Evolutionary conservation across 2,113 vertebrate species (phyloP).

Genomic region (Hippopotamus amphibius): DNA sequence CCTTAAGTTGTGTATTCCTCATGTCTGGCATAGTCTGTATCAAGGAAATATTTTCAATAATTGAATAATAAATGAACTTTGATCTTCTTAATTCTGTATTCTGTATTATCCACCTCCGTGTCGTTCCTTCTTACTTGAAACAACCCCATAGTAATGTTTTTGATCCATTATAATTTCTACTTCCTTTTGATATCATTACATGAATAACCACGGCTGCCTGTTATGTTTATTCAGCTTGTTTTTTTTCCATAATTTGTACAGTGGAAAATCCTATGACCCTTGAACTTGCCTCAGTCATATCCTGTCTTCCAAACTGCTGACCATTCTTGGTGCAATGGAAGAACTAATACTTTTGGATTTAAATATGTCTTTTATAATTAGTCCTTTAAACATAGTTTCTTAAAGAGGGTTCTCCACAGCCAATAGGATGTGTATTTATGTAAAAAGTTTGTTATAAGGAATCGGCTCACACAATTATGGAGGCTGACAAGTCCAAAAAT

Average conservation of each 20-base stretch:
- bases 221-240: slow-evolving; percentile 61
- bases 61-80: slow-evolving; percentile 1
- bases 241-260: neutral
- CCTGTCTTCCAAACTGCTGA: slow-evolving; percentile 20
- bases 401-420: neutral
- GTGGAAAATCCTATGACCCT: slow-evolving; percentile 51
- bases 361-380: neutral
- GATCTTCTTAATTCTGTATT: neutral
- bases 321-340: neutral
- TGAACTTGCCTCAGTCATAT: slow-evolving; percentile 35
- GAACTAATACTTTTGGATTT: neutral
- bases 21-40: neutral
- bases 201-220: neutral
- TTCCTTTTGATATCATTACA: slow-evolving; percentile 40
- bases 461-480: neutral
- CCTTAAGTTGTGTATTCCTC: neutral
- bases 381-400: neutral
- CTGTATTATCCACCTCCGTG: neutral
- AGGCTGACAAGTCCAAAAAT: neutral
- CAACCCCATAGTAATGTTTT: neutral
- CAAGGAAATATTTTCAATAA: slow-evolving; percentile 49
- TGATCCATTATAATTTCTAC: slow-evolving; percentile 19
- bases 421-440: neutral
- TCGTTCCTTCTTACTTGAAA: neutral
- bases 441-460: neutral